A percentile compares a stretch with the other conserved stretches of the same genome.
phyloP scores from a whole-genome alignment of 2,888 invertebrate genomes.

The Sarcophaga carnaria region DNA sequence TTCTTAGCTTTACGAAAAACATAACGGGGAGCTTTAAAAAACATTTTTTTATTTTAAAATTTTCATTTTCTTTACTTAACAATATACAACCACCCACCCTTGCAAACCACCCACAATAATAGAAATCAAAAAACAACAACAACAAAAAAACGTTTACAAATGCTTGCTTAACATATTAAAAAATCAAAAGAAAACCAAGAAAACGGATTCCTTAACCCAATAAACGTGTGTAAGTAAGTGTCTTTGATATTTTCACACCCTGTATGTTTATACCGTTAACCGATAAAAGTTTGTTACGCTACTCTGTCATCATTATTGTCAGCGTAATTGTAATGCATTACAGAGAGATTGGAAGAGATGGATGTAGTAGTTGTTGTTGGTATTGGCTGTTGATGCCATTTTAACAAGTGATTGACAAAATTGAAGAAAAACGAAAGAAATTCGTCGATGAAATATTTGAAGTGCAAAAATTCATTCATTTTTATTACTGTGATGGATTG shows the following conservation, averaged over 20 bases:
- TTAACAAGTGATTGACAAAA: conserved; percentile 57
- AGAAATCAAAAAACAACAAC: conserved; percentile 1
- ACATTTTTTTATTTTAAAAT: too few relatives aligned
- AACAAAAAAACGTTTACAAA: conserved; percentile 32
- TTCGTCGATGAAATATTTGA: not conserved
- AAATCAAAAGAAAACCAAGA: not conserved
- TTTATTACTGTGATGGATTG: conserved; percentile 42
- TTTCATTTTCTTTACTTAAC: too few relatives aligned
- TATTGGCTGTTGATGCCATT: not conserved
- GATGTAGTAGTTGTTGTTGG: not conserved
- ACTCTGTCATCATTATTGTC: conserved; percentile 50
- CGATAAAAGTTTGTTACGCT: conserved; percentile 48
- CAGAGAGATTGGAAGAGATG: not conserved
- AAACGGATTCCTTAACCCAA: not conserved
- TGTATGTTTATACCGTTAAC: conserved; percentile 1
- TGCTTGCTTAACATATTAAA: not conserved
- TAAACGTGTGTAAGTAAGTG: not conserved
- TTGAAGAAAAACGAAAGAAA: conserved; percentile 12
- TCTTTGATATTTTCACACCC: not conserved
- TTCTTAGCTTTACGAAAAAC: conserved; percentile 30
- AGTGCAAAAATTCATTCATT: not conserved
- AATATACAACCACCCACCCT: too few relatives aligned
- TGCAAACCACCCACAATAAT: too few relatives aligned
- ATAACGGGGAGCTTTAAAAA: too few relatives aligned
- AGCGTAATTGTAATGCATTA: not conserved